A percentile compares a stretch with the other conserved stretches of the same genome.
Evolutionary conservation across 1,140 invertebrate genomes (phyloP).

Genomic region (Drosophila hydei): DNA sequence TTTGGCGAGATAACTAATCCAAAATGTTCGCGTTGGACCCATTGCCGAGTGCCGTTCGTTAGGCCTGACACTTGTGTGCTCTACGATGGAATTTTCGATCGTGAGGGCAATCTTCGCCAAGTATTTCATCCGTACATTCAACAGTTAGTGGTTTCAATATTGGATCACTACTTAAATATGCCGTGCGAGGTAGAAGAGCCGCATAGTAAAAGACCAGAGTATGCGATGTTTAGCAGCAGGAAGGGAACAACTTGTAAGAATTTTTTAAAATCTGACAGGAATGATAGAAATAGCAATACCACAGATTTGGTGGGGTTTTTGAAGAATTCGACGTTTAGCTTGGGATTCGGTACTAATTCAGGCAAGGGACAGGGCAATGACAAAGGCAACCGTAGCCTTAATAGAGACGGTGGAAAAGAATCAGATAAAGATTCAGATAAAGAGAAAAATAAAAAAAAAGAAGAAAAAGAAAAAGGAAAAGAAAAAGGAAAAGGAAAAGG

Average conservation of each 20-base stretch:
- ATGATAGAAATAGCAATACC: too few relatives aligned
- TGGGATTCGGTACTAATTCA: not conserved
- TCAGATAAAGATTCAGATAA: too few relatives aligned
- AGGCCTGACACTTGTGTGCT: slow-evolving; percentile 36
- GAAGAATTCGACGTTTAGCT: not conserved
- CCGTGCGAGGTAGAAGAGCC: not conserved
- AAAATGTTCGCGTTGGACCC: slow-evolving; percentile 34
- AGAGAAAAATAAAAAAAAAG: too few relatives aligned
- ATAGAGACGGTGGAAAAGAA: too few relatives aligned
- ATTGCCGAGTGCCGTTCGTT: slow-evolving; percentile 38
- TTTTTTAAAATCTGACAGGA: not conserved
- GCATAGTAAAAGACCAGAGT: not conserved
- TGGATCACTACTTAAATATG: slow-evolving; percentile 41
- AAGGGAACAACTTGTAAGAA: slow-evolving; percentile 8
- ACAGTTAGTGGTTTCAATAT: slow-evolving; percentile 27
- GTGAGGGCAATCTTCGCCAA: slow-evolving; percentile 24
- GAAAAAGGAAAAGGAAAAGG: too few relatives aligned
- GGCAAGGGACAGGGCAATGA: too few relatives aligned
- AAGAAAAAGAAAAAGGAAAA: too few relatives aligned
- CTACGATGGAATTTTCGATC: slow-evolving; percentile 52
- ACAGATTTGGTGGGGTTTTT: not conserved
- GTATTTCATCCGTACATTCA: slow-evolving; percentile 24
- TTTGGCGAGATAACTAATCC: slow-evolving; percentile 49
- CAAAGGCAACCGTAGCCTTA: too few relatives aligned
- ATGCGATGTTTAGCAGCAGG: not conserved